A percentile compares a stretch with the other conserved stretches of the same genome.
phyloP scores from a whole-genome alignment of 1,140 invertebrate species.

The Asobara japonica region DNA sequence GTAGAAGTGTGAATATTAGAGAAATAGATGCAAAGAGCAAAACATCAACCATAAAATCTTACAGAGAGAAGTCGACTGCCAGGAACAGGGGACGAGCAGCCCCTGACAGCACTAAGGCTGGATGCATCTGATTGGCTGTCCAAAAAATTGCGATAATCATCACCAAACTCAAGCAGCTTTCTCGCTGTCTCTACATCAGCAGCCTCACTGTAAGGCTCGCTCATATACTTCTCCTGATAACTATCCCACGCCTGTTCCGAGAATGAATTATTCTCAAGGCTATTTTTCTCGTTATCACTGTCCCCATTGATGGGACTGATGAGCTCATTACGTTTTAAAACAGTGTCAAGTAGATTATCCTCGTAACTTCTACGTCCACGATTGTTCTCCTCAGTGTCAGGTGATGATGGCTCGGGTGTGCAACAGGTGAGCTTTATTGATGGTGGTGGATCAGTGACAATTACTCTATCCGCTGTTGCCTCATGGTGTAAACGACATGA shows the following conservation, averaged over 20 bases:
- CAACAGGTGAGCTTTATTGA: conserved; percentile 52
- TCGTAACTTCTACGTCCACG: conserved; percentile 40
- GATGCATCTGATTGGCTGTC: conserved; percentile 88
- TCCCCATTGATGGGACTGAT: conserved; percentile 51
- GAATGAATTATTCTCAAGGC: conserved; percentile 75
- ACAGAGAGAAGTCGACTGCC: conserved; percentile 59
- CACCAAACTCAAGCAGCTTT: conserved; percentile 85
- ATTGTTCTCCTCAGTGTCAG: conserved; percentile 63
- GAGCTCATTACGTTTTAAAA: conserved; percentile 50
- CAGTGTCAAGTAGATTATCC: conserved; percentile 50
- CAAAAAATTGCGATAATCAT: conserved; percentile 88
- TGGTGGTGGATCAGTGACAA: conserved; percentile 71
- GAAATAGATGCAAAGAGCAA: conserved; percentile 48
- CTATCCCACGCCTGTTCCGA: conserved; percentile 89
- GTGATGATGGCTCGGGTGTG: conserved; percentile 51
- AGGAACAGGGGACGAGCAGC: conserved; percentile 49
- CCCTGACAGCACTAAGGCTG: conserved; percentile 73
- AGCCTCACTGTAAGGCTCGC: conserved; percentile 90
- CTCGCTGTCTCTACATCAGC: conserved; percentile 86
- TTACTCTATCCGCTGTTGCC: conserved; percentile 66
- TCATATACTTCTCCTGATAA: conserved; percentile 91
- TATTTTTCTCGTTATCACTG: conserved; percentile 64
- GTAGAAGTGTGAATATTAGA: background rate
- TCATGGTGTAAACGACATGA: conserved; percentile 69
- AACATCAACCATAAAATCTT: conserved; percentile 55